Evolutionary conservation across 2,888 invertebrate species (phyloP).

Genomic region (Bruchidius siliquastri): DNA sequence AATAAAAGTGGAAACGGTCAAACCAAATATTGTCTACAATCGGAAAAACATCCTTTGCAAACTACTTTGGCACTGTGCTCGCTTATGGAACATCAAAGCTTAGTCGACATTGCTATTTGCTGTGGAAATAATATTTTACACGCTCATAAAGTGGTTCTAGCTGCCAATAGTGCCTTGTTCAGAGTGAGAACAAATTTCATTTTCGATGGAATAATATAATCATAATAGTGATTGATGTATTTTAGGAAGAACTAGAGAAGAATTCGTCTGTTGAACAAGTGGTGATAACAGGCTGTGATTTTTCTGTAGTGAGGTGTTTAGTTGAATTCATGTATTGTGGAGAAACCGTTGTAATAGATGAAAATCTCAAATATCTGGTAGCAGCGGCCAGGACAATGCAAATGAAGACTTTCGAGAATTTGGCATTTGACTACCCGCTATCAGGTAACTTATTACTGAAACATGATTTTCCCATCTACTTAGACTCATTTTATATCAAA

Average conservation of each 20-base stretch:
- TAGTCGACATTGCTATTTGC: constrained; percentile 71
- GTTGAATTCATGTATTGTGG: constrained; percentile 77
- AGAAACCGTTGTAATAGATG: constrained; percentile 65
- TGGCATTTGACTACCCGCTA: constrained; percentile 47
- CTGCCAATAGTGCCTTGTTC: constrained; percentile 69
- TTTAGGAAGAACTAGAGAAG: constrained; percentile 55
- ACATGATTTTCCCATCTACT: too few species aligned
- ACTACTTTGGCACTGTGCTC: constrained; percentile 65
- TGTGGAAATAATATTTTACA: constrained; percentile 70
- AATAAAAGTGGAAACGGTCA: constrained; percentile 15
- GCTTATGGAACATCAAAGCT: constrained; percentile 65
- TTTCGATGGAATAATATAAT: neutral
- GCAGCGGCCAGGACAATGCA: constrained; percentile 68
- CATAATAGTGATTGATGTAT: neutral
- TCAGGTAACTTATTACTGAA: constrained; percentile 24
- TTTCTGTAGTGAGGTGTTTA: constrained; percentile 64
- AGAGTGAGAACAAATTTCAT: constrained; percentile 50
- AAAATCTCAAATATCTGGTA: constrained; percentile 63
- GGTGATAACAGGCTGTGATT: constrained; percentile 64
- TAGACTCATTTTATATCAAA: too few species aligned
- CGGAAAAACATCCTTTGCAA: constrained; percentile 54
- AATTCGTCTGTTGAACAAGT: constrained; percentile 56
- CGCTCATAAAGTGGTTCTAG: constrained; percentile 69
- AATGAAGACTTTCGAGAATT: constrained; percentile 57
- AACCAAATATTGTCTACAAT: constrained; percentile 25